A percentile compares a stretch with the other conserved stretches of the same genome.
phyloP scores from a whole-genome alignment of 2,113 vertebrate species.

The Rhea americana region DNA sequence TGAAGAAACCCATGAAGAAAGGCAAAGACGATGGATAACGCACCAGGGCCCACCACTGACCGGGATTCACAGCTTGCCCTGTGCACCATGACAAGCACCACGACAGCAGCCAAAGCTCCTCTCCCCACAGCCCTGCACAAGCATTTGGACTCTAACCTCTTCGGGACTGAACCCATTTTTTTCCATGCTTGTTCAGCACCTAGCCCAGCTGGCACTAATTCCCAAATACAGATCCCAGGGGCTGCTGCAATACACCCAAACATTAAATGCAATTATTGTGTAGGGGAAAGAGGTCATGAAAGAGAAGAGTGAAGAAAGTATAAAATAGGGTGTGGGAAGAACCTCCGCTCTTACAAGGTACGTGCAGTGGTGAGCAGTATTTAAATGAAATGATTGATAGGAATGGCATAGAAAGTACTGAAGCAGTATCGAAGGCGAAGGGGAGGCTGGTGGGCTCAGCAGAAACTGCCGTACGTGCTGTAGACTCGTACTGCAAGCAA shows the following conservation, averaged over 20 bases:
- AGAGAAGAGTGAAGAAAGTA: not conserved
- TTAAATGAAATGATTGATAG: not conserved
- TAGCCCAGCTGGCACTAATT: not conserved
- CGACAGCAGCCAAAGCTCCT: not conserved
- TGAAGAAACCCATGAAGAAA: not conserved
- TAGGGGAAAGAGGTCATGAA: not conserved
- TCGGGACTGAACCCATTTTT: not conserved
- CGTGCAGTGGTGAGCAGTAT: not conserved
- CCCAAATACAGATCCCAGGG: not conserved
- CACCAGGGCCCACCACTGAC: not conserved
- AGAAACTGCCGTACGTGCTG: not conserved
- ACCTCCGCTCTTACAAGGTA: not conserved
- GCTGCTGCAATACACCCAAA: not conserved
- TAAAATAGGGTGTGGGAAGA: not conserved
- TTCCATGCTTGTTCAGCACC: not conserved
- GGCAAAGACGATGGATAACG: not conserved
- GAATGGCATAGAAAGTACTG: not conserved
- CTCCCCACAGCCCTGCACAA: not conserved
- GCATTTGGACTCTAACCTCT: fast-evolving
- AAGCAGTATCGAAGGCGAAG: not conserved
- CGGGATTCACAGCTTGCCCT: not conserved
- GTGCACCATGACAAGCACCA: not conserved
- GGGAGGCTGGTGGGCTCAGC: not conserved
- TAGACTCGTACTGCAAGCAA: not conserved
- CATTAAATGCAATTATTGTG: not conserved